These are phyloP conservation scores for Threskiornis aethiopicus DNA, from an alignment of 2,797 vertebrate genomes.

Conservation along the genomic window DNA sequence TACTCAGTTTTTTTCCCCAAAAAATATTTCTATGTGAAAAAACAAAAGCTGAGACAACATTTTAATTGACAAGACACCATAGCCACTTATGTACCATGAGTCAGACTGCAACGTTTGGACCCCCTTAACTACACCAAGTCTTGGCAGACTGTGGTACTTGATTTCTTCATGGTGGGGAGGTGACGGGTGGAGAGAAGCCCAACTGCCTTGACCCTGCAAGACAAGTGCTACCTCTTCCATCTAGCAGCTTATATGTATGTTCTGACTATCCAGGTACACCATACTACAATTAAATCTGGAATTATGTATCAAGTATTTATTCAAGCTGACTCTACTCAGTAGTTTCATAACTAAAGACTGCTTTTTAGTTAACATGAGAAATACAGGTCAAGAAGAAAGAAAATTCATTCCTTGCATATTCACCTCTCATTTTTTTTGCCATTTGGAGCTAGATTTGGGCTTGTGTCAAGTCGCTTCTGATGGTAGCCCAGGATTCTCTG, in stretches of 20 bases:
- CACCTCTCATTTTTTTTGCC: not conserved
- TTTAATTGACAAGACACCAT: not conserved
- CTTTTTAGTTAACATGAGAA: not conserved
- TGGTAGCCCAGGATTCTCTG: not conserved
- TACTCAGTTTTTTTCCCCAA: accelerated
- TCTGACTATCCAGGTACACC: accelerated
- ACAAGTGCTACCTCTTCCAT: not conserved
- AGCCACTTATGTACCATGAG: not conserved
- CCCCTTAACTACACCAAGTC: not conserved
- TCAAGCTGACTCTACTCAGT: not conserved
- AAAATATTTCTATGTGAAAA: not conserved
- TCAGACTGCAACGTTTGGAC: not conserved
- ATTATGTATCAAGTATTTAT: not conserved
- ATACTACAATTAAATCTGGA: not conserved
- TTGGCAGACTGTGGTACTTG: not conserved
- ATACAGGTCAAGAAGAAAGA: not conserved
- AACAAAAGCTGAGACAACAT: not conserved
- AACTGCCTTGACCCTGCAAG: not conserved
- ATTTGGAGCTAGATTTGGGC: not conserved
- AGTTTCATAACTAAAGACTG: not conserved
- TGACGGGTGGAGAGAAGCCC: accelerated
- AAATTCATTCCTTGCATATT: not conserved
- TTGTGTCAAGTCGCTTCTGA: not conserved
- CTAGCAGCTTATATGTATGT: not conserved
- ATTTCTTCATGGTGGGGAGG: not conserved